Evolutionary conservation across 1,140 invertebrate species (phyloP).

Genomic region (Drosophila paulistorum): DNA sequence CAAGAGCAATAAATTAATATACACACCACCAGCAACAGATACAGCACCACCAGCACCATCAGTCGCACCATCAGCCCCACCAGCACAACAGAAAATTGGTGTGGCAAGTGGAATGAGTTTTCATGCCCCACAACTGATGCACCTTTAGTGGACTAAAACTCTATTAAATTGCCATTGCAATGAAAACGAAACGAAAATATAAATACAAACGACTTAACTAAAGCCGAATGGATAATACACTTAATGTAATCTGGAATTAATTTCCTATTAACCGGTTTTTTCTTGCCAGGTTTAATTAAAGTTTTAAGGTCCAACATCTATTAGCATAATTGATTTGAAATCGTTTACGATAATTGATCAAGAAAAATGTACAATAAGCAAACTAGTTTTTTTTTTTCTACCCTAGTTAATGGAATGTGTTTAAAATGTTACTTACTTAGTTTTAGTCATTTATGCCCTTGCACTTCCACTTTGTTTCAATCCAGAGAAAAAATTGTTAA

Average conservation of each 20-base stretch:
- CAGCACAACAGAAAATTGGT: background rate
- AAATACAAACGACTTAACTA: background rate
- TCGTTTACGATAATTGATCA: no score
- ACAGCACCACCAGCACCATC: background rate
- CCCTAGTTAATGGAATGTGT: no score
- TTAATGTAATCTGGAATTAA: background rate
- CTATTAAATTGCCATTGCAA: constrained; percentile 45
- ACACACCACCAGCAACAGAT: background rate
- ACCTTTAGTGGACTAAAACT: constrained; percentile 34
- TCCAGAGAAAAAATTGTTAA: no score
- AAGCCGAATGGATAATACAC: constrained; percentile 12
- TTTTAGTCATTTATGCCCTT: background rate
- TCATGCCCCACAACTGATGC: background rate
- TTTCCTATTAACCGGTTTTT: no score
- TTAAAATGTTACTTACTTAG: no score
- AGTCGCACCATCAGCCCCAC: background rate
- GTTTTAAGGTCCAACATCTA: no score
- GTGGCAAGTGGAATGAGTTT: constrained; percentile 19
- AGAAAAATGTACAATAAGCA: no score
- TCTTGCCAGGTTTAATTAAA: no score
- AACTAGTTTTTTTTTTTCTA: background rate
- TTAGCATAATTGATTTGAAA: no score
- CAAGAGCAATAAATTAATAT: constrained; percentile 51
- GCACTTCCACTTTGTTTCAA: no score
- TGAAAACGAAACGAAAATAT: background rate